phyloP scores from a whole-genome alignment of 2,113 vertebrate genomes.

The Mixornis gularis region DNA sequence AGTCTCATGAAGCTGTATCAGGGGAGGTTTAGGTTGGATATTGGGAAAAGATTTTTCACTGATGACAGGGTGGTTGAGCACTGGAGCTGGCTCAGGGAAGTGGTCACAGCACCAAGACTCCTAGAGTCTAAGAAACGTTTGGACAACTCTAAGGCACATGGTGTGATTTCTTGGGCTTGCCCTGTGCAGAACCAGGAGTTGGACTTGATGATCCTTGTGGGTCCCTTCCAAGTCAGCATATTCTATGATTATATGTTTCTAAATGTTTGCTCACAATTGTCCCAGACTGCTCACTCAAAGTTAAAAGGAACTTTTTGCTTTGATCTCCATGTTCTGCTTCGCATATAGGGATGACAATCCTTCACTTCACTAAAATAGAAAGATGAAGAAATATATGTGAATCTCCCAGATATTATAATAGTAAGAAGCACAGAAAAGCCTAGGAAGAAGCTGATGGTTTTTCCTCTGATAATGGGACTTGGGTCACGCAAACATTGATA shows the following conservation, averaged over 20 bases:
- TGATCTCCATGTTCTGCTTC: background rate
- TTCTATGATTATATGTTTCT: background rate
- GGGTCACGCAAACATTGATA: background rate
- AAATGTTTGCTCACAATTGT: background rate
- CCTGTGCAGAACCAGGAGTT: background rate
- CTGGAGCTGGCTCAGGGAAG: background rate
- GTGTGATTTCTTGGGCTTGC: background rate
- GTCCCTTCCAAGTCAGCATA: background rate
- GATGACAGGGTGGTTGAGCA: background rate
- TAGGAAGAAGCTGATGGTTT: background rate
- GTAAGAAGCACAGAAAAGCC: background rate
- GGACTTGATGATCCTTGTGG: background rate
- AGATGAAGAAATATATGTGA: background rate
- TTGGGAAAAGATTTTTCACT: background rate
- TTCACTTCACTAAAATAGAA: background rate
- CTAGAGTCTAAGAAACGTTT: background rate
- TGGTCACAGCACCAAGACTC: background rate
- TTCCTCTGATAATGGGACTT: background rate
- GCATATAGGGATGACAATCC: background rate
- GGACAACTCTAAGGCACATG: background rate
- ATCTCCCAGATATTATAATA: background rate
- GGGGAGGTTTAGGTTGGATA: background rate
- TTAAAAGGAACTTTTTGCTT: background rate
- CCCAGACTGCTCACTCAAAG: background rate
- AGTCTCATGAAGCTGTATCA: background rate